Base-by-base conservation (phyloP, 2,888 invertebrate species). In the Synanthedon vespiformis region DNA sequence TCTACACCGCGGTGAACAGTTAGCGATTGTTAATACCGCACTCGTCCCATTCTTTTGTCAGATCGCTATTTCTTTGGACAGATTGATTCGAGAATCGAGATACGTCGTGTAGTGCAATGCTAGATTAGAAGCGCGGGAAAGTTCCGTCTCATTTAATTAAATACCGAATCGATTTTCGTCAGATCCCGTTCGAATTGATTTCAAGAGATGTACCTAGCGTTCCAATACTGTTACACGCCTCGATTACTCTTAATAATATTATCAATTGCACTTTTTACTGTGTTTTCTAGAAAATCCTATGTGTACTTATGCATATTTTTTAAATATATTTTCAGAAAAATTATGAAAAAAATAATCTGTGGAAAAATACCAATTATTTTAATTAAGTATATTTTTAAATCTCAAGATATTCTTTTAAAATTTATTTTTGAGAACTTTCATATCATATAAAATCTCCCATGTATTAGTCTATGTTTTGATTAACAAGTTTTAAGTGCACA, bases 131-230 rank as follows among this genome's bases (percentile, higher is more conserved):
- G 72, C 74, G 69, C 77, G 75, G 77, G 77, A 80, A 82, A 75
- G 71, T 73, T 72, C 68, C 70, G 64, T 73, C 74, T 77, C 70
- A 65, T 76, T 72, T 78, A 80, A 85, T 86, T 82, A 78, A 83
- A 83, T 78, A 72, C 72, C 71, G 74, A 79, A 83, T 83, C 73
- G 72, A 80, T 80, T 80, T 79, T 77, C 66, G 64, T 72, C 74
- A 71, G 66, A 78, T 79, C 70, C 70, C 75, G 77, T 80, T 80
- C 63, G 71, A 74, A 77, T 73, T 68, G 74, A 74, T 77, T 77
- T 68, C 16, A 16, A 48, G 22, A 48, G 11, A 34, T 34, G 27
- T 44, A 12, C 44, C 11, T 22, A 22, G 48, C 65, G 10, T 34
- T 34, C 8, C 34, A 34, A 34, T 76, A 71, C 68, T 72, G 74